These are phyloP conservation scores for Leucoma salicis DNA, from an alignment of 2,888 invertebrate species.

Conservation along the genomic window DNA sequence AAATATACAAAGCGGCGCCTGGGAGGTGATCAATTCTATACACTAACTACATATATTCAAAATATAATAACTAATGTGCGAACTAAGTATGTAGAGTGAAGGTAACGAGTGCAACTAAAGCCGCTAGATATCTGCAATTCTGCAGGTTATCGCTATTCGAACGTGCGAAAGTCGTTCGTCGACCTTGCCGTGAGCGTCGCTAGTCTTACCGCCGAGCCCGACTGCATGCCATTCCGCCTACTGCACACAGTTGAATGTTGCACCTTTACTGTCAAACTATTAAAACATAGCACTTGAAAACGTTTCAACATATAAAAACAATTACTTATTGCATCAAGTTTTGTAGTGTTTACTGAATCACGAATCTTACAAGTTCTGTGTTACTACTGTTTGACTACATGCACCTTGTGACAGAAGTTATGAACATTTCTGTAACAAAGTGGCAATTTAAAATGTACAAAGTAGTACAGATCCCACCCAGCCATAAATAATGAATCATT, in stretches of 20 bases:
- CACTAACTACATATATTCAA: constrained; percentile 1
- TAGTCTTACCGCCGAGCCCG: constrained; percentile 45
- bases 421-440: no score
- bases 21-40: background rate
- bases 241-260: constrained; percentile 51
- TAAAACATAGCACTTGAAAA: no score
- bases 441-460: no score
- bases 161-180: constrained; percentile 80
- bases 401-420: no score
- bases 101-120: constrained; percentile 45
- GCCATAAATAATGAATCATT: no score
- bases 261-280: constrained; percentile 20
- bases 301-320: no score
- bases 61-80: no score
- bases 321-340: no score
- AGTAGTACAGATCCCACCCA: no score
- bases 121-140: constrained; percentile 21
- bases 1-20: background rate
- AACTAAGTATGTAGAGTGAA: constrained; percentile 30
- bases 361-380: no score
- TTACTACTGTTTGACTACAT: no score
- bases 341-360: no score
- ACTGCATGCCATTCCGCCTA: constrained; percentile 74
- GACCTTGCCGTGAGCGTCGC: constrained; percentile 69
- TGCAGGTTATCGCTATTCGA: constrained; percentile 44